Conservation (phyloP, 2,113 vertebrate genomes). For the Genyomyrus donnyi region DNA sequence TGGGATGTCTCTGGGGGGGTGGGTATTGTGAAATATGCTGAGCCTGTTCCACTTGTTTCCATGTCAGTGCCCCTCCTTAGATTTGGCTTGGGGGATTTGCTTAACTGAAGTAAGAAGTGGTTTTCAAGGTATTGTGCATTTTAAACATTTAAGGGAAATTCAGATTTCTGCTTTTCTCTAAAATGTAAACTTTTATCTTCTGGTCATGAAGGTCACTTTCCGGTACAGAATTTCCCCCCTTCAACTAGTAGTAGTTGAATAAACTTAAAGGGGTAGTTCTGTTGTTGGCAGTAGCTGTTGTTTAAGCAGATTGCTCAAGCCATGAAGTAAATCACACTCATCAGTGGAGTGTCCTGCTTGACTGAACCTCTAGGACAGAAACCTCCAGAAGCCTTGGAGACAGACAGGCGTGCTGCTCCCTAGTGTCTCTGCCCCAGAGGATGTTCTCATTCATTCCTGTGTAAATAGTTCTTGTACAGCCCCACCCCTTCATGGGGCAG, state of each 20-base stretch:
- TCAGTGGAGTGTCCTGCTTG: neutral
- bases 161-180: neutral
- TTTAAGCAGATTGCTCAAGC: neutral
- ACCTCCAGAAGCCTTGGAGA: neutral
- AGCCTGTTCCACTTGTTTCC: conserved; percentile 6
- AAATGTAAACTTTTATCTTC: neutral
- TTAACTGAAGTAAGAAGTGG: neutral
- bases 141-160: neutral
- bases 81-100: neutral
- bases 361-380: neutral
- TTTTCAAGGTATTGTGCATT: neutral
- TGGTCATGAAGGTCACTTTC: neutral
- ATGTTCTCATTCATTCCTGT: neutral
- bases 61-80: neutral
- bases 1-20: neutral
- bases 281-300: neutral
- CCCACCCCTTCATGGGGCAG: too few relatives aligned
- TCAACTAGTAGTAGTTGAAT: neutral
- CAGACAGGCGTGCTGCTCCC: neutral
- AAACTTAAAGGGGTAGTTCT: neutral
- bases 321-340: neutral
- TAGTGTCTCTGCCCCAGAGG: neutral
- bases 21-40: neutral
- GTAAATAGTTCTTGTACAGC: neutral
- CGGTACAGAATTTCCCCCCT: neutral